phyloP scores from a whole-genome alignment of 2,888 invertebrate genomes.

The Mylabris sibirica region DNA sequence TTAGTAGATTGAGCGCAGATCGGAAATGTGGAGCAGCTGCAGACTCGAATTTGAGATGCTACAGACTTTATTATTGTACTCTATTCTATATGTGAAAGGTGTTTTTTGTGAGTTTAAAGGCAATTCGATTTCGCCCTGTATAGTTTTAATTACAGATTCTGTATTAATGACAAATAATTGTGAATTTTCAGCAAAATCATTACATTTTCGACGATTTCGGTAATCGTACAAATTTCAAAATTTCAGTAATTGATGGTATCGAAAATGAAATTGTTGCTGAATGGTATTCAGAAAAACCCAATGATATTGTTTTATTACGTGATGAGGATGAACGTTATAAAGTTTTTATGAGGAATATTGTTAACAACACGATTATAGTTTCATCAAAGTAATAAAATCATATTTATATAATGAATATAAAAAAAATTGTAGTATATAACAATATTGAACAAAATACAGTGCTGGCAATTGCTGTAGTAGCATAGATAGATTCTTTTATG shows the following conservation, averaged over 20 bases:
- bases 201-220: slow-evolving; percentile 72
- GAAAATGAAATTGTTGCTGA: slow-evolving; percentile 60
- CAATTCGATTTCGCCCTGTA: no score
- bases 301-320: slow-evolving; percentile 39
- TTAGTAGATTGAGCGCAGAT: no score
- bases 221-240: slow-evolving; percentile 66
- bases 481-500: no score
- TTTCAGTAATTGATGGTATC: slow-evolving; percentile 68
- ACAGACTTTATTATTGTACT: no score
- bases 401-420: not conserved
- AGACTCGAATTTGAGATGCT: no score
- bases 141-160: no score
- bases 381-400: slow-evolving; percentile 58
- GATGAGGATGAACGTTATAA: slow-evolving; percentile 52
- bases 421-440: not conserved
- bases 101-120: not conserved
- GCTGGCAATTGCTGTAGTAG: no score
- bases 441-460: no score
- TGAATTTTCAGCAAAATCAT: not conserved
- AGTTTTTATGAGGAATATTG: slow-evolving; percentile 61
- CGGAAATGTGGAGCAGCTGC: no score
- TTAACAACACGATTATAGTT: slow-evolving; percentile 59
- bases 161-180: no score
- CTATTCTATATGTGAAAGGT: no score
- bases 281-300: slow-evolving; percentile 54